Base-by-base conservation (phyloP, 2,113 vertebrate genomes). In the Caracal caracal region DNA sequence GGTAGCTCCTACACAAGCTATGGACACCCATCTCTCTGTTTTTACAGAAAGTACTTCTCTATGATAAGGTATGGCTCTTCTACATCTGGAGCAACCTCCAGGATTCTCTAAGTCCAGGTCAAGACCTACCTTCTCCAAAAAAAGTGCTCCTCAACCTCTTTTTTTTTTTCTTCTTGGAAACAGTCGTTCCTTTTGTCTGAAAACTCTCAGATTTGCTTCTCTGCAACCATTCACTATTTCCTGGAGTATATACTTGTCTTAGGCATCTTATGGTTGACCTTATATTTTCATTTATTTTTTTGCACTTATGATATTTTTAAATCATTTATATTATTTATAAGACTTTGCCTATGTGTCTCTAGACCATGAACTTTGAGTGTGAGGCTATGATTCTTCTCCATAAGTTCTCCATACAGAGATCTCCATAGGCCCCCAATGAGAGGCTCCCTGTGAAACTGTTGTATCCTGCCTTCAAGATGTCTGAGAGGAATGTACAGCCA, bases 351-450 rank as follows among this genome's bases (percentile, higher is more conserved):
- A 6, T 66, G 2, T 71, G 43, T 56, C 47, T 47, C 5, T 26
- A 59, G 12, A 91, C 3, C 2, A 1, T 51, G n/a, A 26, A 11
- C 51, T 88, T 76, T 73, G 28, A 51, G 19, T 79, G 5, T 9
- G 15, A 75, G 22, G 12, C 15, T 75, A 2, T 40, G 15, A 2
- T 5, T 88, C n/a, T 51, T 93, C 49, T 75, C 7, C 28, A 0
- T 19, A 4, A 22, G 28, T 17, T 2, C 7, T 3, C 30, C 35
- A 65, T 35, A n/a, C 1, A 37, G 10, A 70, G 35, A 19, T 93
- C 43, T 75, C 7, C 33, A 0, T 15, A 5, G 26, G 22, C 4
- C 7, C 2, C 24, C 35, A 65, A 22, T 26, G 0, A 37, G 15
- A 70, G 40, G 22, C 63, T 63, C 22, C 12, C 68, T 47, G 10